Percentiles rank a stretch among this genome's conserved stretches.
Conservation (phyloP, 1,140 invertebrate genomes). For the Homarus americanus region DNA sequence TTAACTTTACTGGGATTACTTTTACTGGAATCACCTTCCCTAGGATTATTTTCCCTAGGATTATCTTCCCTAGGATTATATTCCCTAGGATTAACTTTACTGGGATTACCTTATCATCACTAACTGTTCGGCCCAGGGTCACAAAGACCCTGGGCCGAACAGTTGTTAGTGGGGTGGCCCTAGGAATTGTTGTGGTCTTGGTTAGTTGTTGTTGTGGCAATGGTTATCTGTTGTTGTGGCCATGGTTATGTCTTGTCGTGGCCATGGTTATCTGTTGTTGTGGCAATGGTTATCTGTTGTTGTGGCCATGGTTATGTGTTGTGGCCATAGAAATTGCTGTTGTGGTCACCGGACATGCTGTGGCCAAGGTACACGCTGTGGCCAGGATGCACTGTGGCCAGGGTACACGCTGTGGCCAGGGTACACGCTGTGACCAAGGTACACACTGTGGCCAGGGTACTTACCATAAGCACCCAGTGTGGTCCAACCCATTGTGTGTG, state of each 20-base stretch:
- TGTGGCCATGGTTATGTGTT: neutral
- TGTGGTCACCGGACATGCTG: neutral
- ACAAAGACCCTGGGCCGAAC: no score
- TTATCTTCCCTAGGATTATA: no score
- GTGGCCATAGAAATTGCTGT: neutral
- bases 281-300: neutral
- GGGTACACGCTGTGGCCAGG: neutral
- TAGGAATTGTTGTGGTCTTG: no score
- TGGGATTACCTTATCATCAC: no score
- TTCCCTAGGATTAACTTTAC: no score
- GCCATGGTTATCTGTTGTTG: neutral
- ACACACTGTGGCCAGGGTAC: neutral
- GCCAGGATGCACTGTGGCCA: neutral
- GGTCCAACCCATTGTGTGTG: neutral
- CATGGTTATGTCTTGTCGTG: neutral
- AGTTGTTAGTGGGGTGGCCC: no score
- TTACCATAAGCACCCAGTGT: neutral
- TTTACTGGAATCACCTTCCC: no score
- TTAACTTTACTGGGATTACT: no score
- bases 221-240: no score
- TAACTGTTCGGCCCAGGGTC: no score
- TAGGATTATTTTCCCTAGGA: no score
- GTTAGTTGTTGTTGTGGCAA: no score
- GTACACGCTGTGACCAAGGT: neutral
- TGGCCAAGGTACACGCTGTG: neutral